Evolutionary conservation across 2,888 invertebrate species (phyloP).

Genomic region (Chrysolina oricalcia): DNA sequence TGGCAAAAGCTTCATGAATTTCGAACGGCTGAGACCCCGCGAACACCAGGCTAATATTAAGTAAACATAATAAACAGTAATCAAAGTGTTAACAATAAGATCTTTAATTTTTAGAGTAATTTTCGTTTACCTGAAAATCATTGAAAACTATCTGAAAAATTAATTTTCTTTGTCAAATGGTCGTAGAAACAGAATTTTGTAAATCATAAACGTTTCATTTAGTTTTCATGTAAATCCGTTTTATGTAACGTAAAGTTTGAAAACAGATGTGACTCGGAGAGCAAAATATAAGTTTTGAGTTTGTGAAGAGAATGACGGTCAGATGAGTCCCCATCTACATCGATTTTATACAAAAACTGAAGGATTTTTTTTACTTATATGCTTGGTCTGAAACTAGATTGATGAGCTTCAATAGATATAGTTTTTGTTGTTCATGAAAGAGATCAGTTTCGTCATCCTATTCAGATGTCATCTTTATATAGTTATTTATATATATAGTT

Average conservation of each 20-base stretch:
- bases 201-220: too few species aligned
- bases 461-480: too few species aligned
- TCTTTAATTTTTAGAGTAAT: background rate
- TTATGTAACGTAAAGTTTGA: too few species aligned
- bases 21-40: too few species aligned
- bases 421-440: too few species aligned
- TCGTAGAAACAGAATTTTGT: too few species aligned
- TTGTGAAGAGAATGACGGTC: background rate
- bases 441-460: too few species aligned
- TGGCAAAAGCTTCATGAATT: too few species aligned
- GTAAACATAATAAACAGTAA: background rate
- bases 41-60: background rate
- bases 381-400: background rate
- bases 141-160: background rate
- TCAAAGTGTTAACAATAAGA: background rate
- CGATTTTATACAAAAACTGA: background rate
- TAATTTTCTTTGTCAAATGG: too few species aligned
- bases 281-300: background rate
- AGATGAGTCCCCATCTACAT: too few species aligned
- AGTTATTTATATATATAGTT: too few species aligned
- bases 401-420: background rate
- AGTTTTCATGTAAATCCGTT: too few species aligned
- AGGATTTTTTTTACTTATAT: background rate
- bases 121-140: background rate
- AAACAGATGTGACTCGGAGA: background rate